Conservation (phyloP, 2,113 vertebrate genomes). For the Rutilus rutilus region DNA sequence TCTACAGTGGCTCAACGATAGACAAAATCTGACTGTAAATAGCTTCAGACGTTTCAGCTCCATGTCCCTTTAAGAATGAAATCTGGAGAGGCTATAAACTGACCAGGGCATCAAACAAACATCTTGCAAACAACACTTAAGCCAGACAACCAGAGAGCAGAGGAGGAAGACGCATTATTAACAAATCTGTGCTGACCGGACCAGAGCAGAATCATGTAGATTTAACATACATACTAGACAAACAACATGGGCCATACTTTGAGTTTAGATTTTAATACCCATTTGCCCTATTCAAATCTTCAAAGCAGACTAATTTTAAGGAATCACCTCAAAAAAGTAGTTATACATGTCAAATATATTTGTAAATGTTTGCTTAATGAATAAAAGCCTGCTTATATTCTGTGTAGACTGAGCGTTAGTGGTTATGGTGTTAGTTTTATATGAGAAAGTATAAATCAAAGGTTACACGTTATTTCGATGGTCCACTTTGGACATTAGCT, state of each 20-base stretch:
- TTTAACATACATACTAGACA: background rate
- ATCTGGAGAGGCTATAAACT: slow-evolving; percentile 3
- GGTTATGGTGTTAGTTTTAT: too few species aligned
- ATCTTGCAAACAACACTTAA: background rate
- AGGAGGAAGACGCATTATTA: background rate
- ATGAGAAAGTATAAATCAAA: background rate
- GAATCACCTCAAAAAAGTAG: background rate
- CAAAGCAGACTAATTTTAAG: background rate
- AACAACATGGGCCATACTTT: background rate
- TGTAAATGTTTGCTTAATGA: background rate
- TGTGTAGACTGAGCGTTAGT: background rate
- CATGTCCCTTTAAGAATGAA: background rate
- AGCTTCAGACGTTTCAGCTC: background rate
- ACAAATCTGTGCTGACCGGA: background rate
- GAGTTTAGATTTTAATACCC: background rate
- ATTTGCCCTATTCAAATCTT: background rate
- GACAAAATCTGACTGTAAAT: slow-evolving; percentile 20
- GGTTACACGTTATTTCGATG: too few species aligned
- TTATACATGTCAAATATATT: background rate
- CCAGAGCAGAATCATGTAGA: background rate
- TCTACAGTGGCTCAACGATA: background rate
- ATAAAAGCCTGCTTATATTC: background rate
- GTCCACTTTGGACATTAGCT: too few species aligned
- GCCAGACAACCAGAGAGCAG: background rate
- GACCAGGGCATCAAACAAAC: slow-evolving; percentile 9